Percentiles rank a stretch among this genome's conserved stretches.
Evolutionary conservation across 2,888 invertebrate species (phyloP).

Genomic region (Keiferia lycopersicella): DNA sequence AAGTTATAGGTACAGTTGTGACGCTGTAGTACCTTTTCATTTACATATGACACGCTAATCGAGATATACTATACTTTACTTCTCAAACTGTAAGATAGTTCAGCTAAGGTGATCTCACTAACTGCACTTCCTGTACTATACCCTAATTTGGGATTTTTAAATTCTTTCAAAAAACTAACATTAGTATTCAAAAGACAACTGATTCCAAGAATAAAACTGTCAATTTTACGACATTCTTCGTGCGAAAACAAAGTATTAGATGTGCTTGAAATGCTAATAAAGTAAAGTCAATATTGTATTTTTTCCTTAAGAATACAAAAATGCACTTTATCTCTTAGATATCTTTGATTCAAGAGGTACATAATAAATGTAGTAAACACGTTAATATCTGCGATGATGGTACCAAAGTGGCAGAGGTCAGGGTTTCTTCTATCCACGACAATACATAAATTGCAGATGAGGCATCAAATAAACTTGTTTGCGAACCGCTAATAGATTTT

Average conservation of each 20-base stretch:
- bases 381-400: not conserved
- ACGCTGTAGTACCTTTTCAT: not conserved
- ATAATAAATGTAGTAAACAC: not conserved
- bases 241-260: constrained; percentile 28
- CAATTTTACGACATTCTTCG: constrained; percentile 29
- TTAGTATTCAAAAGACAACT: constrained; percentile 10
- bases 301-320: constrained; percentile 13
- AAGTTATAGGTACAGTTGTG: not conserved
- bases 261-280: constrained; percentile 29
- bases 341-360: not conserved
- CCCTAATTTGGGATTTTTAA: not conserved
- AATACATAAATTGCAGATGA: not conserved
- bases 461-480: constrained; percentile 24
- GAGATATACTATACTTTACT: too few relatives aligned
- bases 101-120: too few relatives aligned
- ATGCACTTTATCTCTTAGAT: not conserved
- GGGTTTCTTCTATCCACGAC: not conserved
- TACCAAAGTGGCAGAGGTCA: constrained; percentile 18
- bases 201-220: constrained; percentile 21
- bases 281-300: not conserved
- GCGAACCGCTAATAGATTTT: constrained; percentile 27
- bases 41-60: too few relatives aligned
- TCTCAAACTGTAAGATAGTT: too few relatives aligned
- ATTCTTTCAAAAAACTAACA: not conserved
- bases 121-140: not conserved